A percentile compares a stretch with the other conserved stretches of the same genome.
These are phyloP conservation scores for Anthopleura xanthogrammica DNA, from an alignment of 92 coral and sea anemone species.

Conservation along the genomic window DNA sequence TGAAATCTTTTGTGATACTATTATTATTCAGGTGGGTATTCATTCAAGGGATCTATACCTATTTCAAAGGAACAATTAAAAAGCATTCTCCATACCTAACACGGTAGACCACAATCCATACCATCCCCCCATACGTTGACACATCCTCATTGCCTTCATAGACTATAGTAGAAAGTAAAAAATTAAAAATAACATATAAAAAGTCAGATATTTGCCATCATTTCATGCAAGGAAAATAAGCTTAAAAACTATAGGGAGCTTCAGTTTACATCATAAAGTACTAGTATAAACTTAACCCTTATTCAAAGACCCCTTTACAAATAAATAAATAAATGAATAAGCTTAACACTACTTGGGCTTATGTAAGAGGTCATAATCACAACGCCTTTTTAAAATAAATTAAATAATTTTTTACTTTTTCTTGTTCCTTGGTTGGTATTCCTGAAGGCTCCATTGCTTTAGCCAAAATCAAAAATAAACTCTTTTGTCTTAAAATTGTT, in stretches of 20 bases:
- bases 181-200: too few relatives aligned
- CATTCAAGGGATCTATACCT: too few relatives aligned
- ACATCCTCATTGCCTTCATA: constrained; percentile 30
- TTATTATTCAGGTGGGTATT: too few relatives aligned
- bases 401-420: not conserved
- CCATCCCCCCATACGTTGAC: constrained; percentile 36
- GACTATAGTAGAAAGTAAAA: not conserved
- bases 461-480: not conserved
- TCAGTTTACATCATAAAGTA: not conserved
- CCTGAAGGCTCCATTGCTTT: constrained; percentile 20
- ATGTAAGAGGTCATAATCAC: too few relatives aligned
- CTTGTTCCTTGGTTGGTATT: constrained; percentile 25
- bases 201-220: too few relatives aligned
- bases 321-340: too few relatives aligned
- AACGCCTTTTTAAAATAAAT: too few relatives aligned
- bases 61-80: too few relatives aligned
- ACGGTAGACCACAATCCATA: constrained; percentile 26
- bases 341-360: too few relatives aligned
- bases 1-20: too few relatives aligned
- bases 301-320: not conserved
- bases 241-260: not conserved
- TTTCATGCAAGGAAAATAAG: too few relatives aligned
- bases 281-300: not conserved
- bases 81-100: not conserved
- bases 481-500: not conserved